Conservation (phyloP, 2,888 invertebrate genomes). For the Tenthredo livida region DNA sequence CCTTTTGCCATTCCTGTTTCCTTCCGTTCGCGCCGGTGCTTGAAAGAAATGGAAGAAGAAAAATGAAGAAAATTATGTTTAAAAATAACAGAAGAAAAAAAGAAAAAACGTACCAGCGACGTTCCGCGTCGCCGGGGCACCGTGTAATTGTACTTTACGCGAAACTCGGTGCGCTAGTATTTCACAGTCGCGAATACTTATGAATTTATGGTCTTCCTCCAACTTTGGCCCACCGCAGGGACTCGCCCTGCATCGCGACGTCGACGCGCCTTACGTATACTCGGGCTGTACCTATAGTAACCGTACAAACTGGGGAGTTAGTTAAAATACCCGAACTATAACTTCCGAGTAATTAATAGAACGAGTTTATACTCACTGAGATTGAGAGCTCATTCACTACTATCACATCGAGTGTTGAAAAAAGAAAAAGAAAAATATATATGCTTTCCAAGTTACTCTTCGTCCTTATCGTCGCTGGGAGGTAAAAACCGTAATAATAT, state of each 20-base stretch:
- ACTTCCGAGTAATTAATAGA: background rate
- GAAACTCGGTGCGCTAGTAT: conserved; percentile 33
- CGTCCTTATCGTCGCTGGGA: too few relatives aligned
- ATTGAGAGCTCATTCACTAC: background rate
- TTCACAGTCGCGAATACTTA: conserved; percentile 52
- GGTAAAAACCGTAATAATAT: too few relatives aligned
- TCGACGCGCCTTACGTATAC: background rate
- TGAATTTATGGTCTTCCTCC: conserved; percentile 47
- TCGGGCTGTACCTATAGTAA: background rate
- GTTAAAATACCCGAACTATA: conserved; percentile 8
- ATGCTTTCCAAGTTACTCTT: too few relatives aligned
- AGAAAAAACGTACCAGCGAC: background rate
- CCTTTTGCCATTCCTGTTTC: background rate
- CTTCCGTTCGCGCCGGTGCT: background rate
- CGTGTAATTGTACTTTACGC: conserved; percentile 51
- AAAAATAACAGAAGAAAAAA: background rate
- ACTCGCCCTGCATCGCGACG: conserved; percentile 31
- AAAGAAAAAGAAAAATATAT: too few relatives aligned
- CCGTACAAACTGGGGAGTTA: background rate
- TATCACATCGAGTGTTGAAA: background rate
- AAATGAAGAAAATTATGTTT: background rate
- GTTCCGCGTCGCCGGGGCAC: conserved; percentile 29
- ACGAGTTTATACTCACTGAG: background rate
- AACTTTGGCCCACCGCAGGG: conserved; percentile 48
- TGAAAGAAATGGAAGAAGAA: background rate